Conservation (phyloP, 2,888 invertebrate genomes). For the Stictocephala bisonia region DNA sequence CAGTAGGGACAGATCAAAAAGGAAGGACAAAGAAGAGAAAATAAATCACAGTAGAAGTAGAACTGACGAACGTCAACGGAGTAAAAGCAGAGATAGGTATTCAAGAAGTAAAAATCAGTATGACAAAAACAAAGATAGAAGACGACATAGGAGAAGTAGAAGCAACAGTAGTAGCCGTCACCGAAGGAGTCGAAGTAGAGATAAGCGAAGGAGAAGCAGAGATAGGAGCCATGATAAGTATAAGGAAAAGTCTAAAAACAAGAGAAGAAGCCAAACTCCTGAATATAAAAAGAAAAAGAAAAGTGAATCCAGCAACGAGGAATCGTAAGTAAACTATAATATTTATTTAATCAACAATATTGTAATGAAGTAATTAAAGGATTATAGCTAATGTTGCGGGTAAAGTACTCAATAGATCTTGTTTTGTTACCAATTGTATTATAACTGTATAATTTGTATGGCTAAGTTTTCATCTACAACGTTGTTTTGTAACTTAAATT, state of each 20-base stretch:
- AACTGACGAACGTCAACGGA: conserved; percentile 57
- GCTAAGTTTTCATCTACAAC: too few relatives aligned
- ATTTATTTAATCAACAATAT: neutral
- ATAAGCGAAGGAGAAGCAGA: conserved; percentile 54
- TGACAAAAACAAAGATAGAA: conserved; percentile 58
- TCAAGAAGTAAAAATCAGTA: conserved; percentile 59
- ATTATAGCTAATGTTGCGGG: neutral
- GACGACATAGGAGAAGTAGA: conserved; percentile 52
- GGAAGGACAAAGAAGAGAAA: conserved; percentile 53
- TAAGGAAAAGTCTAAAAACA: conserved; percentile 52
- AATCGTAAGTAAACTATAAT: conserved; percentile 45
- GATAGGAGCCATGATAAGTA: conserved; percentile 58
- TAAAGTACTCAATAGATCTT: too few relatives aligned
- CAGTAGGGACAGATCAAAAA: conserved; percentile 49
- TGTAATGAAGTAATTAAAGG: neutral
- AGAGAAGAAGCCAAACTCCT: conserved; percentile 42
- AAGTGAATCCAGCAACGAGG: conserved; percentile 45
- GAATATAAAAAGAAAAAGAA: conserved; percentile 49
- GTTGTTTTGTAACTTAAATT: too few relatives aligned
- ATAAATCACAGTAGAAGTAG: conserved; percentile 60
- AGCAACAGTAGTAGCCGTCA: conserved; percentile 54
- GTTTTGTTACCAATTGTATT: too few relatives aligned
- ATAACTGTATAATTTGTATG: too few relatives aligned
- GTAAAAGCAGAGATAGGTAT: conserved; percentile 48
- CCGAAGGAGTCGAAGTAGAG: conserved; percentile 59